Conservation (phyloP, 2,888 invertebrate species). For the Drosophila flavopinicola region DNA sequence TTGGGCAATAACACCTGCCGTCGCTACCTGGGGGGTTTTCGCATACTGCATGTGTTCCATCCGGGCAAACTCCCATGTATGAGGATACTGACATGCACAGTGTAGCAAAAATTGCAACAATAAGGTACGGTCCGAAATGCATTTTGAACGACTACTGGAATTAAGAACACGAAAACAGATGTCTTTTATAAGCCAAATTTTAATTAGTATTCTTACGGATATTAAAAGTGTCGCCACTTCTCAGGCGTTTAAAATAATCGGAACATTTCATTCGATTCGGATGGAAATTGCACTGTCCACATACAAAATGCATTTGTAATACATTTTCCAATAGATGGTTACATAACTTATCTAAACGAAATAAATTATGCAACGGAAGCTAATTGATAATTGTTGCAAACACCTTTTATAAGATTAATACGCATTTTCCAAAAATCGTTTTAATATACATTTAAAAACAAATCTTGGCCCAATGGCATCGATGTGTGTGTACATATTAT, state of each 20-base stretch:
- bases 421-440: constrained; percentile 1
- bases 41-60: neutral
- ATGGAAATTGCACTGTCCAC: too few relatives aligned
- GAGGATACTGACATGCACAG: neutral
- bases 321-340: too few relatives aligned
- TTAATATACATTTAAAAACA: constrained; percentile 10
- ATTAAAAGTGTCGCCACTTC: neutral
- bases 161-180: neutral
- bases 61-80: neutral
- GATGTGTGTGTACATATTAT: constrained; percentile 22
- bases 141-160: neutral
- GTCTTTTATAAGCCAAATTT: too few relatives aligned
- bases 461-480: constrained; percentile 1
- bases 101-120: neutral
- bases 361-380: neutral
- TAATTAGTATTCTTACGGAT: neutral
- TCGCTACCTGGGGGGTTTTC: too few relatives aligned
- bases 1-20: too few relatives aligned
- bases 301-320: too few relatives aligned
- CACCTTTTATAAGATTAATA: neutral
- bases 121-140: neutral
- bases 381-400: too few relatives aligned
- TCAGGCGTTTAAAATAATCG: neutral
- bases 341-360: too few relatives aligned
- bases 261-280: neutral